Evolutionary conservation across 1,140 invertebrate genomes (phyloP).

Genomic region (Neodiprion fabricii): DNA sequence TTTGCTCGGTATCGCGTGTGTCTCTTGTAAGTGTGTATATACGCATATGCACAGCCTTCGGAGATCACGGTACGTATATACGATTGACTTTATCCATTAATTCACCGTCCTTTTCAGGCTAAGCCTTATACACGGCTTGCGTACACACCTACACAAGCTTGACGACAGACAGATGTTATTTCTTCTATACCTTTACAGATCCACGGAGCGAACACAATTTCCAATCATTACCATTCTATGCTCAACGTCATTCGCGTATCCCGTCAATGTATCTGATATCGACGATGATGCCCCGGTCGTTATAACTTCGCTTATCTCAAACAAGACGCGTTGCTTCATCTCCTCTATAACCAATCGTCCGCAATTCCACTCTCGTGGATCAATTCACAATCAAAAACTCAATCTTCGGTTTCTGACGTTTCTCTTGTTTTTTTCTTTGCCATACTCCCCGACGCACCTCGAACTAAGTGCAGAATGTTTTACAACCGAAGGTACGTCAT

Average conservation of each 20-base stretch:
- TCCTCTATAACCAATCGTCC: no score
- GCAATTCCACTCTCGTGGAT: neutral
- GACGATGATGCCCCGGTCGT: neutral
- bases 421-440: neutral
- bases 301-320: neutral
- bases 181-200: no score
- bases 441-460: no score
- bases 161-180: neutral
- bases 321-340: neutral
- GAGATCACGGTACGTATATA: neutral
- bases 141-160: neutral
- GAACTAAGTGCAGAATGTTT: no score
- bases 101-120: neutral
- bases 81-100: slow-evolving; percentile 6
- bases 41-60: neutral
- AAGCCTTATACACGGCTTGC: neutral
- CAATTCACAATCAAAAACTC: neutral
- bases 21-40: neutral
- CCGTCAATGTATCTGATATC: neutral
- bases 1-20: neutral
- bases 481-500: no score
- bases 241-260: neutral
- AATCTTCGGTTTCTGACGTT: neutral
- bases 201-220: neutral
- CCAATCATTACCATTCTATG: neutral